Base-by-base conservation (phyloP, 1,140 invertebrate species). In the Coboldia fuscipes region DNA sequence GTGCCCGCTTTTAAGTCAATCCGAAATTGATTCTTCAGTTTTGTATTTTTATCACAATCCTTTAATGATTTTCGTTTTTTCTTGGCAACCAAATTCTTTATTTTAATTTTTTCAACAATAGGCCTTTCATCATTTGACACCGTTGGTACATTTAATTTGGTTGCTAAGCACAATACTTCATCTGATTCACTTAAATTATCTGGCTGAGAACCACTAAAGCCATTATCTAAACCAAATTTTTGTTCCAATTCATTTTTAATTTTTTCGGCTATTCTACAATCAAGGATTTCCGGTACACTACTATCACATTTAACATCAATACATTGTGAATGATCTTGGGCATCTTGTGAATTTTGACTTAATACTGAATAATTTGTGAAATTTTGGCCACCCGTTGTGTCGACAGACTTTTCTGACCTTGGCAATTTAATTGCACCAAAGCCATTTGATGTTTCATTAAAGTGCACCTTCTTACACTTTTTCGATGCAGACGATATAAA, bases 201-300 rank as follows among this genome's bases (percentile, higher is more conserved):
- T 4, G n/a, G 5, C 14, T 15, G 8, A 15, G 6, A 10, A 10
- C 14, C 14, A 6, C 8, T 6, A 9, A 29, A n/a, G 6, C 14
- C 27, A 29, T 15, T 29, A 10, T 29, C 27, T 5, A 5, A 10
- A 6, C 8, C 6, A 8, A 29, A 38, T 24, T 44, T 44, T 14
- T 44, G 47, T 41, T 54, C 52, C 37, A 55, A 33, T n/a, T 54
- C 52, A 37, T 48, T 54, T 30, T 55, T 54, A 37, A 55, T 54
- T 38, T 55, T 54, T 39, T 55, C 51, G 5, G 51, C 52, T 2
- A 55, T 55, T 37, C 52, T 45, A 19, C 52, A 55, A 29, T 55
- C 52, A 0, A 55, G 40, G 13, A 55, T 50, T 35, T 55, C 52
- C n/a, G 52, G 48, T 27, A 54, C 24, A 3, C 24, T 32, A 28